These are phyloP conservation scores for Plotosus lineatus DNA, from an alignment of 2,113 vertebrate species.

Conservation along the genomic window DNA sequence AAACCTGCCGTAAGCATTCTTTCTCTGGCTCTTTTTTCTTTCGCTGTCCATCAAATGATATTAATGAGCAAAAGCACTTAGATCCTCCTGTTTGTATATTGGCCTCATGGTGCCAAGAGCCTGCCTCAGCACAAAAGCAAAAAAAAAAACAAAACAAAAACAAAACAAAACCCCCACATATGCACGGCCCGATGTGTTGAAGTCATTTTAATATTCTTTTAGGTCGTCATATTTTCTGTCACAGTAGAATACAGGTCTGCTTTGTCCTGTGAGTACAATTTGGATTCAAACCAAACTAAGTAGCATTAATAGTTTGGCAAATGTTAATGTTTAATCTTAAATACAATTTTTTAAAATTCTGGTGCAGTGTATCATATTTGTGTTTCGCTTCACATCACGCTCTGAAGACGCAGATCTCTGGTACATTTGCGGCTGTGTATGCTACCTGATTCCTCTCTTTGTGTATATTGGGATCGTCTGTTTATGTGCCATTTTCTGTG, in stretches of 20 bases:
- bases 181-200: slow-evolving; percentile 22
- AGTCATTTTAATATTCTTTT: slow-evolving; percentile 4
- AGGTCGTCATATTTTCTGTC: not conserved
- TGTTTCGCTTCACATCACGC: slow-evolving; percentile 32
- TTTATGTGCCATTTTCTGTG: slow-evolving; percentile 53
- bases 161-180: too few species aligned
- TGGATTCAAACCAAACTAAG: slow-evolving; percentile 2
- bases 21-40: slow-evolving; percentile 49
- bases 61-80: slow-evolving; percentile 69
- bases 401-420: slow-evolving; percentile 14
- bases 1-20: slow-evolving; percentile 71
- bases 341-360: slow-evolving; percentile 15
- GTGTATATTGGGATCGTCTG: slow-evolving; percentile 56
- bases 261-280: not conserved
- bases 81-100: slow-evolving; percentile 56
- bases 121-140: slow-evolving; percentile 60
- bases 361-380: slow-evolving; percentile 28
- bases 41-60: slow-evolving; percentile 59
- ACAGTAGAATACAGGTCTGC: not conserved
- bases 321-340: not conserved
- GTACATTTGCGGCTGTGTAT: slow-evolving; percentile 39
- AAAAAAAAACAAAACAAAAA: too few species aligned
- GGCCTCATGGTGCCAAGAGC: slow-evolving; percentile 63
- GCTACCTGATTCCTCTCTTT: slow-evolving; percentile 50
- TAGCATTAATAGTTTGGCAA: slow-evolving; percentile 9